Conservation (phyloP, 1,140 invertebrate genomes). For the Lycorma delicatula region DNA sequence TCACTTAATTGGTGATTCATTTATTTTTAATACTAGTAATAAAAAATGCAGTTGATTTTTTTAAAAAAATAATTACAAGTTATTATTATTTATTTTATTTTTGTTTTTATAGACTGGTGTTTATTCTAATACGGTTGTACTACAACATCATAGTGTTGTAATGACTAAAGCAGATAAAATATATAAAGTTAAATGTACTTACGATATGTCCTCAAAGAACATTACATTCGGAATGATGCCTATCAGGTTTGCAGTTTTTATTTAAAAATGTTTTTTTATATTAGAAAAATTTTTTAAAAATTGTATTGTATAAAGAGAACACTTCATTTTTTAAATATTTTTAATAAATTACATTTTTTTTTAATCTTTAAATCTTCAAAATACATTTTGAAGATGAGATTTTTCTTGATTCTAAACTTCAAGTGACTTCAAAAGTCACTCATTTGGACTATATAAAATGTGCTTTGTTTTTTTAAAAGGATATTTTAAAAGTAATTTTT, state of each 20-base stretch:
- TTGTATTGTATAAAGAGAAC: not conserved
- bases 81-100: not conserved
- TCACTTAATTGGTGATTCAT: not conserved
- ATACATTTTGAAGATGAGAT: too few species aligned
- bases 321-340: not conserved
- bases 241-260: slow-evolving; percentile 53
- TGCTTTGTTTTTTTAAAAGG: too few species aligned
- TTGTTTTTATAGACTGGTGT: slow-evolving; percentile 63
- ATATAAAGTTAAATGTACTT: slow-evolving; percentile 93
- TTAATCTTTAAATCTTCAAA: too few species aligned
- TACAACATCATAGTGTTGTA: slow-evolving; percentile 91
- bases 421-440: too few species aligned
- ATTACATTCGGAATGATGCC: slow-evolving; percentile 97
- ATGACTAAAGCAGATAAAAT: slow-evolving; percentile 96
- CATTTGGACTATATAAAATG: too few species aligned
- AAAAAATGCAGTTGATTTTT: too few species aligned
- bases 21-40: too few species aligned
- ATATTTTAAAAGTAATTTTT: too few species aligned
- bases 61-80: not conserved
- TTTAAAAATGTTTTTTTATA: too few species aligned
- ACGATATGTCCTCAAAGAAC: slow-evolving; percentile 93
- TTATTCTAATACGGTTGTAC: slow-evolving; percentile 88
- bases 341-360: too few species aligned
- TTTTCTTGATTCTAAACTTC: too few species aligned
- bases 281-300: too few species aligned